These are phyloP conservation scores for Apogon hyalosoma DNA, from an alignment of 2,797 vertebrate genomes.

Conservation along the genomic window DNA sequence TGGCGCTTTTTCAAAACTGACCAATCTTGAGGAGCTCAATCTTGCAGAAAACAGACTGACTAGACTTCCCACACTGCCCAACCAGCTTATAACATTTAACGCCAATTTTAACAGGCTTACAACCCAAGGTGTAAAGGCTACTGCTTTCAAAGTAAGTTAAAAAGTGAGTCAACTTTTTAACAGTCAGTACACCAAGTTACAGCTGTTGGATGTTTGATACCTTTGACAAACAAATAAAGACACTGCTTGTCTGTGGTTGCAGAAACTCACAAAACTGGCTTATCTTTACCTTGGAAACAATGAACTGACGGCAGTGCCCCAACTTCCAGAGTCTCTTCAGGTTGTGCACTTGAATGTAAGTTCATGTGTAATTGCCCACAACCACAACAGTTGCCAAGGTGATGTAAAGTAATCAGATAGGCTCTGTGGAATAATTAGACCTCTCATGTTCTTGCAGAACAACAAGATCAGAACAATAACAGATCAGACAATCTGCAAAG, in stretches of 20 bases:
- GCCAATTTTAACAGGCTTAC: slow-evolving; percentile 91
- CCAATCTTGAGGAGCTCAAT: slow-evolving; percentile 89
- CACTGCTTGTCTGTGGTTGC: slow-evolving; percentile 31
- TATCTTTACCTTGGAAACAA: slow-evolving; percentile 93
- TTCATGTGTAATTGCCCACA: slow-evolving; percentile 13
- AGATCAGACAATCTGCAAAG: slow-evolving; percentile 94
- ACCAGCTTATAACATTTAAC: slow-evolving; percentile 86
- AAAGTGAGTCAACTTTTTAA: background rate
- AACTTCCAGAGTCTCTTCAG: slow-evolving; percentile 90
- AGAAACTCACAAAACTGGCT: slow-evolving; percentile 90
- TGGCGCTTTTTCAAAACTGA: slow-evolving; percentile 90
- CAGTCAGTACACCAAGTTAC: background rate
- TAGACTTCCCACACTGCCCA: slow-evolving; percentile 90
- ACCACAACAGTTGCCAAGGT: background rate
- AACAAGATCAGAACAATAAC: slow-evolving; percentile 92
- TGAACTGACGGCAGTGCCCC: slow-evolving; percentile 89
- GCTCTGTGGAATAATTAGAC: background rate
- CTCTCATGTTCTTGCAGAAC: slow-evolving; percentile 81
- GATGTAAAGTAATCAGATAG: background rate
- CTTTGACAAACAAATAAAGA: background rate
- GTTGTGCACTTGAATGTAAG: slow-evolving; percentile 91
- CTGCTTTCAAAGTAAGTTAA: slow-evolving; percentile 88
- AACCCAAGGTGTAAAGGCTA: slow-evolving; percentile 91
- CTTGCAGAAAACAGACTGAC: slow-evolving; percentile 90
- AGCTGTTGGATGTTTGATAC: background rate